Percentiles rank a stretch among this genome's conserved stretches.
These are phyloP conservation scores for Drosophila baimaii DNA, from an alignment of 1,140 invertebrate species.

Conservation along the genomic window DNA sequence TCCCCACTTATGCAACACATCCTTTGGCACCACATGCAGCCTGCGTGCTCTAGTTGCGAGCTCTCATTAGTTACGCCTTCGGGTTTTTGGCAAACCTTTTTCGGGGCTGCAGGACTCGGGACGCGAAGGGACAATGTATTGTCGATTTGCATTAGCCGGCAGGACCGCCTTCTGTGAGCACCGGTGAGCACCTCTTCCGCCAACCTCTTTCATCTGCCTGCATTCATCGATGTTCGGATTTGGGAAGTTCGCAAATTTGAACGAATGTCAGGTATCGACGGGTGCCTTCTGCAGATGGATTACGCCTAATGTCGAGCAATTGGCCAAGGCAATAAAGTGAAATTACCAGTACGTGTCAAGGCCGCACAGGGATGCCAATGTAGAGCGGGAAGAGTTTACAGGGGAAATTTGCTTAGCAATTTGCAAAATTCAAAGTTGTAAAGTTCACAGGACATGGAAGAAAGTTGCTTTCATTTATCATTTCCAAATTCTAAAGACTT, in stretches of 20 bases:
- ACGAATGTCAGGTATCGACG: constrained; percentile 69
- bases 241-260: constrained; percentile 72
- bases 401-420: neutral
- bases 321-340: constrained; percentile 80
- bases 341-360: constrained; percentile 75
- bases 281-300: constrained; percentile 70
- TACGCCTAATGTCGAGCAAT: constrained; percentile 72
- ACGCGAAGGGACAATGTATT: constrained; percentile 52
- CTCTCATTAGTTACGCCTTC: constrained; percentile 70
- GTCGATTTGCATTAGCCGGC: constrained; percentile 72
- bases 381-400: neutral
- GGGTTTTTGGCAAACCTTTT: constrained; percentile 71
- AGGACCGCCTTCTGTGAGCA: constrained; percentile 67
- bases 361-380: constrained; percentile 26
- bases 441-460: neutral
- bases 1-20: constrained; percentile 62
- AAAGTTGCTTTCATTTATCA: neutral
- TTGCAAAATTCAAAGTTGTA: neutral
- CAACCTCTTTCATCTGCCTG: constrained; percentile 46
- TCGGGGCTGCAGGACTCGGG: constrained; percentile 18
- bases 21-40: constrained; percentile 38
- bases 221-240: constrained; percentile 74
- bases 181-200: constrained; percentile 61
- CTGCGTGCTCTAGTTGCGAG: constrained; percentile 30
- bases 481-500: neutral